Percentiles rank a stretch among this genome's conserved stretches.
Evolutionary conservation across 2,888 invertebrate genomes (phyloP).

Genomic region (Lumbricus terrestris): DNA sequence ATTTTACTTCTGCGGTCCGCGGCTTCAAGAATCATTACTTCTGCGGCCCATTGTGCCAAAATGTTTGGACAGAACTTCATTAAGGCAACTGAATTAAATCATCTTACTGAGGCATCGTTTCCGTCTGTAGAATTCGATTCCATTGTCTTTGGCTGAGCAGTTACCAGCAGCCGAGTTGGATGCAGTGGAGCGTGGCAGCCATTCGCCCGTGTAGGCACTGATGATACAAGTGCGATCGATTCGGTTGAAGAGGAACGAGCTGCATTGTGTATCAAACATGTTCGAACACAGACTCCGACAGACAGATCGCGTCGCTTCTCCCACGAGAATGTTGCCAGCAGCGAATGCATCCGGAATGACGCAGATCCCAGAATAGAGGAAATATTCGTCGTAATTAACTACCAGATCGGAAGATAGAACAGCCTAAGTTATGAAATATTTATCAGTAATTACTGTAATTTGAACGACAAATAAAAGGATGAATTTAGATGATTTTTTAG

Average conservation of each 20-base stretch:
- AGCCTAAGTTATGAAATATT: too few species aligned
- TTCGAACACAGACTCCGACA: conserved; percentile 13
- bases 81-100: too few species aligned
- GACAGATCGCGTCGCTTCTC: conserved; percentile 13
- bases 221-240: not conserved
- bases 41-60: too few species aligned
- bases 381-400: conserved; percentile 9
- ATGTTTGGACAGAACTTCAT: too few species aligned
- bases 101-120: not conserved
- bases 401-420: not conserved
- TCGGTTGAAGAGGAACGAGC: conserved; percentile 16
- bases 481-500: too few species aligned
- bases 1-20: too few species aligned
- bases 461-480: too few species aligned
- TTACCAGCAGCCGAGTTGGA: not conserved
- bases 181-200: not conserved
- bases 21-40: too few species aligned
- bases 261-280: not conserved
- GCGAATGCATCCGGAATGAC: not conserved
- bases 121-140: not conserved
- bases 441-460: too few species aligned
- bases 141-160: not conserved
- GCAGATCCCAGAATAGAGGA: conserved; percentile 4
- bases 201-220: conserved; percentile 21
- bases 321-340: not conserved